These are phyloP conservation scores for Cotesia chilonis DNA, from an alignment of 1,140 invertebrate genomes.

Conservation along the genomic window DNA sequence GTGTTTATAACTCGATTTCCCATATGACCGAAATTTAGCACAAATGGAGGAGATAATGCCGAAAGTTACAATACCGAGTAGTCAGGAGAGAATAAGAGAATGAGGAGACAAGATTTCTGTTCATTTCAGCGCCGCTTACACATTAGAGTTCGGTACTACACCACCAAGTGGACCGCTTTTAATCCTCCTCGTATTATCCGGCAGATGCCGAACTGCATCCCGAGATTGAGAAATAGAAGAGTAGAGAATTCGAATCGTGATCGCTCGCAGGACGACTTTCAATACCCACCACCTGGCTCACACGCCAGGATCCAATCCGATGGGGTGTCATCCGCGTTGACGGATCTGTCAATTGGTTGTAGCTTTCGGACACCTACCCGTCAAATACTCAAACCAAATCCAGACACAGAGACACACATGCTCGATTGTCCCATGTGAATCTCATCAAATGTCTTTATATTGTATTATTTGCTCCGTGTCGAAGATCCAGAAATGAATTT, in stretches of 20 bases:
- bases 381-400: constrained; percentile 11
- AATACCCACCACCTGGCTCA: constrained; percentile 37
- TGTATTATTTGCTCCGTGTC: no score
- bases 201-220: constrained; percentile 54
- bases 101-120: constrained; percentile 4
- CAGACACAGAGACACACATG: neutral
- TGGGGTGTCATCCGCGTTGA: constrained; percentile 60
- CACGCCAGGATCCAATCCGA: neutral
- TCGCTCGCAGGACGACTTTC: constrained; percentile 19
- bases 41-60: no score
- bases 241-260: constrained; percentile 44
- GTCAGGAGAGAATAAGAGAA: neutral
- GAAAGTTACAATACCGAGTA: constrained; percentile 11
- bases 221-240: constrained; percentile 20
- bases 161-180: constrained; percentile 41
- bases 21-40: constrained; percentile 1
- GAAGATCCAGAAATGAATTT: no score
- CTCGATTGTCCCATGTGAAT: no score
- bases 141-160: no score
- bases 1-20: constrained; percentile 50
- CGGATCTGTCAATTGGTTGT: constrained; percentile 56
- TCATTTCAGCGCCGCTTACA: constrained; percentile 11
- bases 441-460: neutral
- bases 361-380: constrained; percentile 40
- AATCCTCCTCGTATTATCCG: constrained; percentile 60